Percentiles rank a stretch among this genome's conserved stretches.
Evolutionary conservation across 1,140 invertebrate species (phyloP).

Genomic region (Bombus pyrosoma): DNA sequence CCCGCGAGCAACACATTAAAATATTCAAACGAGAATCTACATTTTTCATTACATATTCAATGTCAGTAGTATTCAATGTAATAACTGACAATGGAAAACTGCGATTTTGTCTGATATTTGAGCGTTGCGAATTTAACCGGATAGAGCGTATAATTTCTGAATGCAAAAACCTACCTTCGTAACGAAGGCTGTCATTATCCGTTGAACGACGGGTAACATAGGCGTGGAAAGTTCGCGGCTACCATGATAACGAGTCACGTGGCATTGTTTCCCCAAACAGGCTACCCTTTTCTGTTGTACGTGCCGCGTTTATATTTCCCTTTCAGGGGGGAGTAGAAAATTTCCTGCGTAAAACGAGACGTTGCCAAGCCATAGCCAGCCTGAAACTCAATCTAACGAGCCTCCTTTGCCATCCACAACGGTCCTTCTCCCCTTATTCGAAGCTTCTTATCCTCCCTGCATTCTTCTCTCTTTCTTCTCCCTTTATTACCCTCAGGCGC

Average conservation of each 20-base stretch:
- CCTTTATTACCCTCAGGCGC: constrained; percentile 28
- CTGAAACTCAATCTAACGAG: constrained; percentile 48
- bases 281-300: not conserved
- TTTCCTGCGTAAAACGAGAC: constrained; percentile 23
- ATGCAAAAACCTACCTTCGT: not conserved
- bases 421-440: not conserved
- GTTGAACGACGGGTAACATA: not conserved
- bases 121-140: too few relatives aligned
- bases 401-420: constrained; percentile 21
- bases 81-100: too few relatives aligned
- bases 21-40: too few relatives aligned
- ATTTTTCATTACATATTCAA: too few relatives aligned
- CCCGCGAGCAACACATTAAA: too few relatives aligned
- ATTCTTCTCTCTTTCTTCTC: not conserved
- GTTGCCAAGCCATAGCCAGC: not conserved
- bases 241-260: not conserved
- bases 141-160: not conserved
- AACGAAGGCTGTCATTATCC: constrained; percentile 1
- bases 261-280: not conserved
- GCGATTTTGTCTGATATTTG: not conserved
- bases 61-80: too few relatives aligned
- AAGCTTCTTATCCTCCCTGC: constrained; percentile 30
- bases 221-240: not conserved
- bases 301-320: not conserved
- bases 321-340: not conserved